Base-by-base conservation (phyloP, 1,140 invertebrate genomes). In the Popillia japonica region DNA sequence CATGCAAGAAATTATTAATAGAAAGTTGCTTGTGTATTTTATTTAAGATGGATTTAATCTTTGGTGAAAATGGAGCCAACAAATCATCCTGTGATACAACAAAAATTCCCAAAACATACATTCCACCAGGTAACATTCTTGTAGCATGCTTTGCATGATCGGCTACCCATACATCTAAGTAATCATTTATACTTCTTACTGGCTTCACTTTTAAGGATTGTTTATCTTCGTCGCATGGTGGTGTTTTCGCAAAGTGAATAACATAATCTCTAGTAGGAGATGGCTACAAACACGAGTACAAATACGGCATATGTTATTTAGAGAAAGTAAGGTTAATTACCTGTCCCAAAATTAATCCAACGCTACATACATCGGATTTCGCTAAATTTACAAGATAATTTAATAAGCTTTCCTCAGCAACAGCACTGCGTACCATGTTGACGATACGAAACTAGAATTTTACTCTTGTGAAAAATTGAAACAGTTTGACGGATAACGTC, bases 101-200 rank as follows among this genome's bases (percentile, higher is more conserved):
- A 82, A 91, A 91, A 83, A 90, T 85, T 78, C 90, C 93, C 81
- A 95, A 88, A 68, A 96, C 92, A 87, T 91, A 91, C 87, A 95
- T 91, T 23, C 94, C 94, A 61, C 95, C 94, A 48, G 94, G 94
- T 72, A 96, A 86, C 94, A 96, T 96, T 86, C 93, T 90, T 2
- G 92, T 93, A 0, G 95, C 90, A 88, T 93, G 90, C 86, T 90
- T 90, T 7, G 92, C 92, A 88, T 93, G 92, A 86, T 93, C 92
- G 7, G 91, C 92, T 7, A 93, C 87, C 89, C 90, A 92, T 78
- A 85, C 88, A 77, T 91, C 90, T 27, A 90, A 89, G 27, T 93
- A 87, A 81, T 89, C 89, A 20, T 74, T 41, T 40, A 87, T 78
- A 17, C 59, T 82, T 76, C 77, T 83, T 11, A 83, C 72, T n/a